Evolutionary conservation across 2,888 invertebrate species (phyloP), one percentile per base, ranked within the genome.

Genomic region (Eumerus sabulonum): DNA sequence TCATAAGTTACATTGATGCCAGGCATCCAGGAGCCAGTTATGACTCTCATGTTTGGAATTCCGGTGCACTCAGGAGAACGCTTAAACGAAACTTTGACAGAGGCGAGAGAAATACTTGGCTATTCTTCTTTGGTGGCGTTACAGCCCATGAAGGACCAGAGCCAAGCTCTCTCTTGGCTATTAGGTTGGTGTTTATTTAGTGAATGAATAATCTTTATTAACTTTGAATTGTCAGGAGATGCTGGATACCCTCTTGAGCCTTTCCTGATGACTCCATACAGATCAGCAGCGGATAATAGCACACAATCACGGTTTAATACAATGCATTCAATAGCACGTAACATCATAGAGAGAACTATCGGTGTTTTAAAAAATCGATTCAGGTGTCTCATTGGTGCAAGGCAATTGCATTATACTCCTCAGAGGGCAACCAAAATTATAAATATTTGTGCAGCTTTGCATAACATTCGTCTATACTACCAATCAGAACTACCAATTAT

Each of bases 201-300:
- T 36, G 16, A 38, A 36, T 16, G 18, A 48, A 4, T 18, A 40
- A n/a, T 11, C 3, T 40, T 3, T 40, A n/a, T 40, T 11, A 11
- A 48, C 48, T 48, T 48, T 13, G 3, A n/a, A n/a, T 47, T 73
- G 57, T 53, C 27, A 71, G 68, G 70, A 53, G 73, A 70, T 60
- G 47, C 51, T 9, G 81, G 74, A 11, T 81, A 81, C 40, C 44
- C 70, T 0, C 50, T 79, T 27, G 67, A 68, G 17, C 73, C 66
- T 1, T 79, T 42, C 36, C 27, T 74, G 9, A 63, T 74, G 38
- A 74, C 64, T 16, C 70, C 70, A 11, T 70, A 54, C 27, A 38
- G 66, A 7, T 27, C 40, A 51, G 13, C 51, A 14, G n/a, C 1
- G 9, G 57, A 44, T 14, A 47, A 44, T 12, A 42, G 17, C 13